These are phyloP conservation scores for Ardeotis arabs DNA, from an alignment of 2,113 vertebrate genomes.

Conservation along the genomic window DNA sequence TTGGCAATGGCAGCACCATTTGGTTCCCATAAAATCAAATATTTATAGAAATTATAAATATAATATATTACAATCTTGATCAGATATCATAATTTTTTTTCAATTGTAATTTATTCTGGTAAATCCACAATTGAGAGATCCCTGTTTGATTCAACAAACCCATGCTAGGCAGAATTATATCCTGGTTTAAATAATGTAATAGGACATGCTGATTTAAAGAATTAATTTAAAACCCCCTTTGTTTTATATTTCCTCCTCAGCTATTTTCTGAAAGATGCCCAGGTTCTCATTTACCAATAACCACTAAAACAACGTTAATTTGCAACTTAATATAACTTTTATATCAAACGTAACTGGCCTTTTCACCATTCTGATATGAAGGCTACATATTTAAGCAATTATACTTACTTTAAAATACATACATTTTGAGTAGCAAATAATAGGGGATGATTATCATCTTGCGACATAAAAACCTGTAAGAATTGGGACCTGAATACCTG, in stretches of 20 bases:
- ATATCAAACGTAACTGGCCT: neutral
- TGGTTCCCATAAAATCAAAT: constrained; percentile 42
- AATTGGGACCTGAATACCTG: neutral
- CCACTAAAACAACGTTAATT: neutral
- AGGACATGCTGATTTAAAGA: neutral
- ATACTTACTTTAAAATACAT: neutral
- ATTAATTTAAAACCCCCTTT: neutral
- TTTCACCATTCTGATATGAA: neutral
- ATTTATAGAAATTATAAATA: constrained; percentile 25
- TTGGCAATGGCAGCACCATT: neutral
- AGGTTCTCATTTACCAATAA: neutral
- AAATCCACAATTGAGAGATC: neutral
- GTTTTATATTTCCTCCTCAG: neutral
- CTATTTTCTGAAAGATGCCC: neutral
- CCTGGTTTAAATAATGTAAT: neutral
- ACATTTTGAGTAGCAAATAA: neutral
- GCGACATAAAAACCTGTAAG: neutral
- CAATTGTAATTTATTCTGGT: neutral
- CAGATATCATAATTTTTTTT: neutral
- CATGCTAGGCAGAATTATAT: neutral
- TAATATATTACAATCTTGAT: neutral
- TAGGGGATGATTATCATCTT: neutral
- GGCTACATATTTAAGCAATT: neutral
- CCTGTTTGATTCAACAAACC: neutral
- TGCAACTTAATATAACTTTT: neutral